Percentiles rank a stretch among this genome's conserved stretches.
Evolutionary conservation across 2,113 vertebrate species (phyloP).

Genomic region (Gymnogyps californianus): DNA sequence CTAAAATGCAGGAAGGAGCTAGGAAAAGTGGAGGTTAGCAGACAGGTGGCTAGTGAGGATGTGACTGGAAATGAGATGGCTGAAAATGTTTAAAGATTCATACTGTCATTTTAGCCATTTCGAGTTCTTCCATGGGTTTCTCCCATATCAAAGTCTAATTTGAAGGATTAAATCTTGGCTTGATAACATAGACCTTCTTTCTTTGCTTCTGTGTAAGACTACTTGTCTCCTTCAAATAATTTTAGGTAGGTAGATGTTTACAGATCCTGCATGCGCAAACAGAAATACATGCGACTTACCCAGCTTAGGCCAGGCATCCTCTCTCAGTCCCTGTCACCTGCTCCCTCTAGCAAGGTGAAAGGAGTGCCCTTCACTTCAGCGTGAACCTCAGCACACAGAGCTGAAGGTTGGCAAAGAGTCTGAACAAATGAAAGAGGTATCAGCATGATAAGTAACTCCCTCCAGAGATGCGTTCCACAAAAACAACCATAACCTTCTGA

Average conservation of each 20-base stretch:
- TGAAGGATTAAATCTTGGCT: background rate
- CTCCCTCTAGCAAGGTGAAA: background rate
- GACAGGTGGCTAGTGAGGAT: background rate
- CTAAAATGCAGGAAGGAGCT: background rate
- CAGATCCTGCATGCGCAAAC: background rate
- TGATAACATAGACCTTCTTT: background rate
- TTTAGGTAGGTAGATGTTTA: background rate
- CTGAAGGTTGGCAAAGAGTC: background rate
- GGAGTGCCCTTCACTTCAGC: background rate
- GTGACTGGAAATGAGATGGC: background rate
- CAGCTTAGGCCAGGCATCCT: background rate
- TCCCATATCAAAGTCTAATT: background rate
- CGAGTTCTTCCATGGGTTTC: background rate
- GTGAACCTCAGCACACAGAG: accelerated
- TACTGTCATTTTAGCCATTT: background rate
- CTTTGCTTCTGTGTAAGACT: background rate
- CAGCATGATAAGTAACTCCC: background rate
- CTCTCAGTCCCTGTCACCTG: background rate
- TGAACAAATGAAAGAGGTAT: background rate
- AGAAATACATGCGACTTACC: background rate
- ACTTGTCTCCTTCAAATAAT: background rate
- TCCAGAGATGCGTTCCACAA: background rate
- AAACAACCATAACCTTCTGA: background rate
- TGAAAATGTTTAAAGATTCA: background rate
- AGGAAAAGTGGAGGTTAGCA: background rate